Evolutionary conservation across 2,888 invertebrate species (phyloP).

Genomic region (Eudasyphora cyanicolor): DNA sequence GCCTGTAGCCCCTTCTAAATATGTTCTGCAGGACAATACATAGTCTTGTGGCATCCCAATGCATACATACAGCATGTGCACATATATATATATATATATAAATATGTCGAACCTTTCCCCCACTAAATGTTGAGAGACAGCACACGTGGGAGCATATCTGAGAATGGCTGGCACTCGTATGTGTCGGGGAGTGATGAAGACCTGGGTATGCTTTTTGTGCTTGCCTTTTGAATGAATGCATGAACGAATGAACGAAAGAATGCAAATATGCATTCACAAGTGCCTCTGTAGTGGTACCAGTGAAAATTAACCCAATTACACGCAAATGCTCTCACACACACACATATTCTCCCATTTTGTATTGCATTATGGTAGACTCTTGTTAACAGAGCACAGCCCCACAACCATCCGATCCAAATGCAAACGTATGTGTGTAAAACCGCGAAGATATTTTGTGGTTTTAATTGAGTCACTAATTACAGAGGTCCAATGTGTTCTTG

Average conservation of each 20-base stretch:
- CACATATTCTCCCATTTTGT: background rate
- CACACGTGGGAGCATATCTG: background rate
- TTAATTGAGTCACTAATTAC: constrained; percentile 62
- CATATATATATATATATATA: no score
- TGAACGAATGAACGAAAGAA: background rate
- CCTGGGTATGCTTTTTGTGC: background rate
- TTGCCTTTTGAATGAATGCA: constrained; percentile 10
- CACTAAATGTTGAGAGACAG: no score
- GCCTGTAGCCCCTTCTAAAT: no score
- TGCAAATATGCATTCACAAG: constrained; percentile 24
- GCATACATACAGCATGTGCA: background rate
- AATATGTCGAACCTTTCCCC: background rate
- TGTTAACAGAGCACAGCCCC: background rate
- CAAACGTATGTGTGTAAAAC: constrained; percentile 36
- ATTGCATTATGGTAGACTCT: background rate
- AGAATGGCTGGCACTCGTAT: background rate
- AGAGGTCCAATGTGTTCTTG: background rate
- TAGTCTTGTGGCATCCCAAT: no score
- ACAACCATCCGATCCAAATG: background rate
- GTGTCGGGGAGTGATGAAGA: background rate
- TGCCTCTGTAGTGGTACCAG: constrained; percentile 18
- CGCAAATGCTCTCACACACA: background rate
- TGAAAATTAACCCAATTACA: constrained; percentile 58
- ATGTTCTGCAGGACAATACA: no score
- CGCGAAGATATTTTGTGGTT: constrained; percentile 35